Evolutionary conservation across 2,797 vertebrate species (phyloP).

Genomic region (Molossus alvarezi): DNA sequence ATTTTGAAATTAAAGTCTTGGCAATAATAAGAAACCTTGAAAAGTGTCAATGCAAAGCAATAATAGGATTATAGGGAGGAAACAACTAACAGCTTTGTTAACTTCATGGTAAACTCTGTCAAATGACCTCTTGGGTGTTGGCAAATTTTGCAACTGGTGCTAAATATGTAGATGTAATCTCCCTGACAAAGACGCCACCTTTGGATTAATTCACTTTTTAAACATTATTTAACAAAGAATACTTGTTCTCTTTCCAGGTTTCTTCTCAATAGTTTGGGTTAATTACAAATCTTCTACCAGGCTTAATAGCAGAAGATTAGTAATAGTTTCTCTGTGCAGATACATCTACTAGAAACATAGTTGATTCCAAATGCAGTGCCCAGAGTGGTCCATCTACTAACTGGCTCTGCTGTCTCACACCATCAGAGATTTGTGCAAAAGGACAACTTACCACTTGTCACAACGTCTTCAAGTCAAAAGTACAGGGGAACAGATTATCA

Average conservation of each 20-base stretch:
- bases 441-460: neutral
- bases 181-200: neutral
- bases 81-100: neutral
- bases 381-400: neutral
- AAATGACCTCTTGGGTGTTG: neutral
- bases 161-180: neutral
- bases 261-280: neutral
- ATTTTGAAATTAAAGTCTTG: neutral
- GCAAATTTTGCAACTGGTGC: neutral
- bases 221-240: slow-evolving; percentile 26
- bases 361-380: neutral
- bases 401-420: neutral
- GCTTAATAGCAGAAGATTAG: neutral
- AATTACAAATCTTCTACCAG: slow-evolving; percentile 11
- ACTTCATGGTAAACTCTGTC: neutral
- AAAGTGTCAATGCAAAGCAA: neutral
- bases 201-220: slow-evolving; percentile 46
- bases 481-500: neutral
- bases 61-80: neutral
- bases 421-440: neutral
- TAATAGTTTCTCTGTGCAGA: neutral
- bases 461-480: neutral
- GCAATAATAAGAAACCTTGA: neutral
- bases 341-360: neutral
- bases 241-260: neutral